Percentiles rank a stretch among this genome's conserved stretches.
Conservation (phyloP, 1,140 invertebrate species). For the Diabrotica undecimpunctata region DNA sequence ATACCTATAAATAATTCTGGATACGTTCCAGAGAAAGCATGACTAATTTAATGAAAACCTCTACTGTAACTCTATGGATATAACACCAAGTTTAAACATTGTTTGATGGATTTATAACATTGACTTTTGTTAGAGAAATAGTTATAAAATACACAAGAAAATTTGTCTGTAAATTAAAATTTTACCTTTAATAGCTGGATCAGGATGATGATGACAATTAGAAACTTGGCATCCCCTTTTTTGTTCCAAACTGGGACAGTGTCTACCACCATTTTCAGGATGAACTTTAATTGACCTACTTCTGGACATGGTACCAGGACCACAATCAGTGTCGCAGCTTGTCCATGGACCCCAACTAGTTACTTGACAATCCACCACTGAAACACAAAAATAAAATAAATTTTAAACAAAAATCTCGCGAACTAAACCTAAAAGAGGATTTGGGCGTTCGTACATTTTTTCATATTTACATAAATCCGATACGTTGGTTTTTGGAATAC, state of each 20-base stretch:
- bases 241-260: slow-evolving; percentile 71
- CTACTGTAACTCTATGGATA: no score
- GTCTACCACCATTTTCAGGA: slow-evolving; percentile 69
- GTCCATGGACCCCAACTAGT: slow-evolving; percentile 74
- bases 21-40: no score
- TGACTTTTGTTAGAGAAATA: no score
- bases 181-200: slow-evolving; percentile 66
- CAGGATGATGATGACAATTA: slow-evolving; percentile 63
- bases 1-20: no score
- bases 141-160: no score
- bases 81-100: no score
- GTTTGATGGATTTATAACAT: no score
- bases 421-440: no score
- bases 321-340: slow-evolving; percentile 70
- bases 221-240: slow-evolving; percentile 69
- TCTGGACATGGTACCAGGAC: slow-evolving; percentile 69
- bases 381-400: slow-evolving; percentile 39
- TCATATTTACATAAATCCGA: no score
- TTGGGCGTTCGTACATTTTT: no score
- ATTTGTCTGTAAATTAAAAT: not conserved
- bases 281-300: slow-evolving; percentile 57
- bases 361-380: slow-evolving; percentile 75
- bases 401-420: not conserved
- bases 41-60: no score
- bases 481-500: no score